Evolutionary conservation across 30 jellyfish, hydroid and myxozoan genomes (phyloP), one percentile per base, ranked within the genome.

Genomic region (Aurelia coerulea): DNA sequence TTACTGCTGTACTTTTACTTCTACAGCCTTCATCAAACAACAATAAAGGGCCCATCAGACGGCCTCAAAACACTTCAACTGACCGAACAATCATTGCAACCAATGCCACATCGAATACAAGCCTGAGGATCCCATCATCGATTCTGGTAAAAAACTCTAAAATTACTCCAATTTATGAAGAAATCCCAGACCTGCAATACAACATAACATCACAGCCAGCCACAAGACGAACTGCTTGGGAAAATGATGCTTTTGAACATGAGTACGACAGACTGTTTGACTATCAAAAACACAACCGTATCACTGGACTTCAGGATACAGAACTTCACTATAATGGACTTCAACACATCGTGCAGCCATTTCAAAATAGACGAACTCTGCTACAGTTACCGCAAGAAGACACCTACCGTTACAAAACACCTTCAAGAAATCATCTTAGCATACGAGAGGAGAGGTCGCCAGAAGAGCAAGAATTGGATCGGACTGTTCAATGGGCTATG

Each of bases 401-500:
- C 0, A 15, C 13, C 11, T 46, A 46, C 56, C 56, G 56, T 46
- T 46, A 46, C 5, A 46, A 46, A 9, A 46, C 15, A 9, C 15
- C 56, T 6, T 46, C 56, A 9, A 7, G 56, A 46, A 46, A 46
- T 46, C 14, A 46, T 46, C 14, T 46, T 14, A 46, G 56, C 6
- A 7, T 46, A 46, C 56, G 14, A 46, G 56, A 46, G 14, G 15
- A 46, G 56, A 17, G 15, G 18, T 83, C 92, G 7, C 74, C 37
- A 1, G 92, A 83, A 83, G 92, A 83, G 62, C 72, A 59, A 31
- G 84, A 39, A 14, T 53, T 83, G 1, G 92, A 83, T 17, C 79
- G 74, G 49, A 83, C 92, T 62, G 92, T 83, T 2, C 63, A 59
- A 64, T 83, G 92, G 92, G 92, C 92, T 9, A 72, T 83, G 92